A percentile compares a stretch with the other conserved stretches of the same genome.
These are phyloP conservation scores for Drosophila sordidapex DNA, from an alignment of 2,888 invertebrate species.

Conservation along the genomic window DNA sequence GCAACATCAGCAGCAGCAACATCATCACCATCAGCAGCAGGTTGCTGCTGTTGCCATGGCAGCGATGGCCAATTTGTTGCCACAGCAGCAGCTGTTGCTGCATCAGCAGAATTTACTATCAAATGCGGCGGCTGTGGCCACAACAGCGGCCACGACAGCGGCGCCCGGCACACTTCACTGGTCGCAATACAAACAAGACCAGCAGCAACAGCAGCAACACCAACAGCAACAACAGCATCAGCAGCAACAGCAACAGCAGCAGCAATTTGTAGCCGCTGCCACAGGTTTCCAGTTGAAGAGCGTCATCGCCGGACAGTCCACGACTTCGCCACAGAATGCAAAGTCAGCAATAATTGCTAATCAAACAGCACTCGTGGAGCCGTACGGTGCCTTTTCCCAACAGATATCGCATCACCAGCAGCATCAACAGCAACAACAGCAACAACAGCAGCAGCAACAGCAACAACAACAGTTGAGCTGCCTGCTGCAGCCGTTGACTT, in stretches of 20 bases:
- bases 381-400: constrained; percentile 62
- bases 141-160: constrained; percentile 65
- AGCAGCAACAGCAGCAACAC: constrained; percentile 74
- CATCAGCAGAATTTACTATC: constrained; percentile 82
- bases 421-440: constrained; percentile 65
- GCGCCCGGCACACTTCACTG: constrained; percentile 75
- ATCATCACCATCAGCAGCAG: constrained; percentile 80
- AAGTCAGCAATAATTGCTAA: constrained; percentile 81
- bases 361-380: constrained; percentile 74
- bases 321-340: constrained; percentile 79
- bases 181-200: constrained; percentile 77
- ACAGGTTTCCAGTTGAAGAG: constrained; percentile 79
- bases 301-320: constrained; percentile 73
- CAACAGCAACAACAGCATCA: constrained; percentile 80
- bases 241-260: constrained; percentile 75
- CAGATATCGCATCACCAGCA: constrained; percentile 62
- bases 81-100: constrained; percentile 81
- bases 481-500: constrained; percentile 77
- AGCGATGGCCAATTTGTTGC: constrained; percentile 83
- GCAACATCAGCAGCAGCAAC: constrained; percentile 75
- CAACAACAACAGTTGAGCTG: constrained; percentile 57
- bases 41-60: constrained; percentile 84
- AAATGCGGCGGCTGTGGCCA: constrained; percentile 77
- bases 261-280: constrained; percentile 72
- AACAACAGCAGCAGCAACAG: constrained; percentile 58